Percentiles rank a stretch among this genome's conserved stretches.
These are phyloP conservation scores for Darevskia nairensis DNA, from an alignment of 2,797 vertebrate species.

Conservation along the genomic window DNA sequence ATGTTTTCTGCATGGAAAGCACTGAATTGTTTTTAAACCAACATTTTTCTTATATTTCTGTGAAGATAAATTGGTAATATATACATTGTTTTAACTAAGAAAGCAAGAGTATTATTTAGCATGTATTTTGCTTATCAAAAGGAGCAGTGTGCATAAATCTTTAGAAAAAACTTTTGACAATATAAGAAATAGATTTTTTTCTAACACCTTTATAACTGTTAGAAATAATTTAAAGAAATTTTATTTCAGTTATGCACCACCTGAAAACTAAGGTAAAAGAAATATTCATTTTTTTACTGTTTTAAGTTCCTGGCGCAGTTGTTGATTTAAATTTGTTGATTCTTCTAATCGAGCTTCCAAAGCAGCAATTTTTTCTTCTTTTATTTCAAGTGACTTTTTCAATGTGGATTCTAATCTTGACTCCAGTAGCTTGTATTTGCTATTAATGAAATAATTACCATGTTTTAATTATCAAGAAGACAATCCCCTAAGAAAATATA, in stretches of 20 bases:
- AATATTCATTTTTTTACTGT: slow-evolving; percentile 82
- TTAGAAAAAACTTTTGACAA: background rate
- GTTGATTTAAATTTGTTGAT: slow-evolving; percentile 97
- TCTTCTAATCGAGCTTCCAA: slow-evolving; percentile 97
- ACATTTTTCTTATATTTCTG: background rate
- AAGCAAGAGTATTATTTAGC: background rate
- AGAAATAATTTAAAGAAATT: background rate
- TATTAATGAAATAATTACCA: slow-evolving; percentile 63
- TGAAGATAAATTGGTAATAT: background rate
- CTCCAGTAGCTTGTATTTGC: slow-evolving; percentile 95
- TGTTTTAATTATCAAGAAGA: slow-evolving; percentile 25
- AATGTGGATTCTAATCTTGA: slow-evolving; percentile 94
- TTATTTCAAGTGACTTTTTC: slow-evolving; percentile 98
- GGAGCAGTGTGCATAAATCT: background rate
- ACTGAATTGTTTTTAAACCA: background rate
- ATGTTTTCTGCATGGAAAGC: background rate
- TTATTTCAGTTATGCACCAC: background rate
- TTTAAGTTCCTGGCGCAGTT: slow-evolving; percentile 96
- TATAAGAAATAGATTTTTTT: background rate
- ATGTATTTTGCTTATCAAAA: background rate
- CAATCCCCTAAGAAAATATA: background rate
- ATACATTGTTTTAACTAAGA: background rate
- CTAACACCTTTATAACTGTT: background rate
- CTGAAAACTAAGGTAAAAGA: background rate
- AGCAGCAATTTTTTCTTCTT: slow-evolving; percentile 98